Base-by-base conservation (phyloP, 2,888 invertebrate species). In the Metopia argyrocephala region DNA sequence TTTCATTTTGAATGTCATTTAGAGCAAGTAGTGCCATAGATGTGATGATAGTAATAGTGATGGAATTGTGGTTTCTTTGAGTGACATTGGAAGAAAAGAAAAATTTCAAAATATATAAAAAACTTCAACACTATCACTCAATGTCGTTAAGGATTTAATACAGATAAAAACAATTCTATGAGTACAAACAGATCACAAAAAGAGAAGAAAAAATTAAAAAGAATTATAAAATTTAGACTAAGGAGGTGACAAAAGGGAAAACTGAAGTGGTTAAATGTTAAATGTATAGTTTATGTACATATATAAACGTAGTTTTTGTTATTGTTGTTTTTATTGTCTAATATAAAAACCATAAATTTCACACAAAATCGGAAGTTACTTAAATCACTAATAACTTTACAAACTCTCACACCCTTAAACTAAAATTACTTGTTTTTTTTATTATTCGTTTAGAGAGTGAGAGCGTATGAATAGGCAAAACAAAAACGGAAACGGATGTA, bases 361-460 rank as follows among this genome's bases (percentile, higher is more conserved):
- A 81, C 81, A 81, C 78, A 65, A 75, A 81, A 78, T 74, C 81
- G 81, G 81, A 81, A 81, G 78, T 81, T 74, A 81, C 81, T 81
- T 81, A 81, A 81, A 81, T 81, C 74, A 75, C 81, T 81, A 81
- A 81, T 81, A 78, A 81, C 66, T 78, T 78, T 21, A 66, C 69
- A 48, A 76, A 21, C 18, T 1, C 7, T n/a, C 15, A 15, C 27
- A 46, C 23, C 38, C 20, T 38, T 5, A 46, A 15, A 46, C 25
- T 31, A 12, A 31, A 31, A 31, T 31, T 0, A 38, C 38, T 12
- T 0, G 15, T 9, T 38, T 38, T 38, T 38, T 38, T 15, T 12
- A 38, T 12, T 38, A 38, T 12, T 38, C 15, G 12, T 15, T 12
- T 38, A 15, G 38, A 38, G 38, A 38, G 38, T 38, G 38, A 38